These are phyloP conservation scores for Drusus annulatus DNA, from an alignment of 1,140 invertebrate genomes.

Conservation along the genomic window DNA sequence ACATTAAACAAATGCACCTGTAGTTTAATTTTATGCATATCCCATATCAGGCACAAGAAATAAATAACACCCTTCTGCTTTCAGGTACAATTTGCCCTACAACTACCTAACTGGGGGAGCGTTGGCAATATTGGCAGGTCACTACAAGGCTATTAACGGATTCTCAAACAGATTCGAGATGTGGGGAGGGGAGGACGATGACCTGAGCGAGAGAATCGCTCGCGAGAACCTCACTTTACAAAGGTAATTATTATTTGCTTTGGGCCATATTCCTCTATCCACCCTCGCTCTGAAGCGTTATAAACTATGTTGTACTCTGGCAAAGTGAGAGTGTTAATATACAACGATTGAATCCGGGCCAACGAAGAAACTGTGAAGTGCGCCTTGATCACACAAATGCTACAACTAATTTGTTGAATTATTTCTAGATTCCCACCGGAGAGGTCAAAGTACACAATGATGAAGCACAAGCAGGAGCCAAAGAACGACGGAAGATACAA, in stretches of 20 bases:
- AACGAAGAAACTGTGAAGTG: too few relatives aligned
- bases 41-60: too few relatives aligned
- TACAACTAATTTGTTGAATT: too few relatives aligned
- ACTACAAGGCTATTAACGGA: slow-evolving; percentile 80
- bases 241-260: slow-evolving; percentile 30
- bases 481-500: slow-evolving; percentile 60
- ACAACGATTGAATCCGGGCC: too few relatives aligned
- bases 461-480: slow-evolving; percentile 62
- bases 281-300: too few relatives aligned
- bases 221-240: slow-evolving; percentile 43
- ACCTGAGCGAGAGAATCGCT: slow-evolving; percentile 73
- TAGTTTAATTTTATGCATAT: too few relatives aligned
- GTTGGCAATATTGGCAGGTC: slow-evolving; percentile 70
- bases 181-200: slow-evolving; percentile 85
- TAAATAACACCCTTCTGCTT: neutral
- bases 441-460: slow-evolving; percentile 66
- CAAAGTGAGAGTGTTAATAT: too few relatives aligned
- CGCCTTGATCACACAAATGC: too few relatives aligned
- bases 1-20: too few relatives aligned
- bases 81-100: slow-evolving; percentile 76
- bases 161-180: slow-evolving; percentile 86
- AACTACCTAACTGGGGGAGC: slow-evolving; percentile 73
- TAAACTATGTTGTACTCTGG: too few relatives aligned
- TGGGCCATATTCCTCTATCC: too few relatives aligned
- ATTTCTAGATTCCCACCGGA: slow-evolving; percentile 62